A percentile compares a stretch with the other conserved stretches of the same genome.
Conservation (phyloP, 2,797 vertebrate genomes). For the Gadopsis marmoratus region DNA sequence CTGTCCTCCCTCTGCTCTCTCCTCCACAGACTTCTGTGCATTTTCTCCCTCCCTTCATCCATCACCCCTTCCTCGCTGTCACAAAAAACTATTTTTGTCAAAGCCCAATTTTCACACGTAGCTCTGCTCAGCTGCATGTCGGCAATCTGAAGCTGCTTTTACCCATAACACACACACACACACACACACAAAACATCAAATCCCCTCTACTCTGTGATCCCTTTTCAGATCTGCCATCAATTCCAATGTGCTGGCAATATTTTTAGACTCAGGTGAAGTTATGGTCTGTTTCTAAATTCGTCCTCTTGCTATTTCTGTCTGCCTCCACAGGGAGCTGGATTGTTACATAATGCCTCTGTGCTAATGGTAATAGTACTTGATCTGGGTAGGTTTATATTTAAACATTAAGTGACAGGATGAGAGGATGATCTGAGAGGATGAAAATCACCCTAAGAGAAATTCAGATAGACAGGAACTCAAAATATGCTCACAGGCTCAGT, state of each 20-base stretch:
- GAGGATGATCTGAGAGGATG: constrained; percentile 49
- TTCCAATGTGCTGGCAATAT: constrained; percentile 48
- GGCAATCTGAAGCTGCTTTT: constrained; percentile 44
- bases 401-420: constrained; percentile 64
- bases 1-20: constrained; percentile 47
- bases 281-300: constrained; percentile 66
- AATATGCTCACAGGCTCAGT: constrained; percentile 44
- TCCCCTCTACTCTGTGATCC: background rate
- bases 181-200: constrained; percentile 17
- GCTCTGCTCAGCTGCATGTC: constrained; percentile 44
- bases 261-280: constrained; percentile 73
- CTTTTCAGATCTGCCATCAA: constrained; percentile 55
- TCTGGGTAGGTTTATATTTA: constrained; percentile 70
- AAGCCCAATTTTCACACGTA: constrained; percentile 68
- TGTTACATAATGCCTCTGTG: constrained; percentile 59
- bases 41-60: constrained; percentile 51
- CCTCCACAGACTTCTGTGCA: constrained; percentile 37
- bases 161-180: constrained; percentile 28
- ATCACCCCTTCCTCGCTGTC: constrained; percentile 56
- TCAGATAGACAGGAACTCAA: constrained; percentile 45
- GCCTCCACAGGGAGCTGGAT: constrained; percentile 27
- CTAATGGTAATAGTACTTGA: constrained; percentile 57
- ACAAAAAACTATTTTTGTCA: constrained; percentile 70
- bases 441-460: constrained; percentile 48
- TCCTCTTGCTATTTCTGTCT: constrained; percentile 65